Evolutionary conservation across 2,888 invertebrate species (phyloP).

Genomic region (Drosophila helvetica): DNA sequence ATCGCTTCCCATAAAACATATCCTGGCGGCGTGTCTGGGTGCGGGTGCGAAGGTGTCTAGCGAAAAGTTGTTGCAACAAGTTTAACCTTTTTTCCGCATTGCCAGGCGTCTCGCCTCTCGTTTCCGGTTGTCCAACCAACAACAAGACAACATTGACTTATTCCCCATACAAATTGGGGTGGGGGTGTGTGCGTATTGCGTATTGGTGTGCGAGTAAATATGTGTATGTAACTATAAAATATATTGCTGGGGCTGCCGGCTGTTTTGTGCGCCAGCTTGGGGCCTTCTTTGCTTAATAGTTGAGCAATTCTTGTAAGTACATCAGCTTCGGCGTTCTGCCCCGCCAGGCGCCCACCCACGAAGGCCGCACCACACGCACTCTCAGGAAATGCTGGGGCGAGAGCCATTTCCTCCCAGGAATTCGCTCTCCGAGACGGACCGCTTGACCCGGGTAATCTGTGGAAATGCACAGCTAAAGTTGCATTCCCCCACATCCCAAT

Average conservation of each 20-base stretch:
- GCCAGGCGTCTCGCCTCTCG: constrained; percentile 11
- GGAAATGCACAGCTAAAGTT: constrained; percentile 21
- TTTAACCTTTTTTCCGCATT: constrained; percentile 57
- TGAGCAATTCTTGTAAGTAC: constrained; percentile 55
- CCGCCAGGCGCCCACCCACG: neutral
- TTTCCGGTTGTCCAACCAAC: constrained; percentile 42
- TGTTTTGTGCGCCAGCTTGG: neutral
- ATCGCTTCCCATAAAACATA: constrained; percentile 68
- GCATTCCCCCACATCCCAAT: constrained; percentile 28
- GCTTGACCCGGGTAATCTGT: neutral
- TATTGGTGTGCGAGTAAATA: neutral
- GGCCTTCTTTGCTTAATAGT: constrained; percentile 53
- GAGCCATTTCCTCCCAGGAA: neutral
- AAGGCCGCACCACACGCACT: neutral
- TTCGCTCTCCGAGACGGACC: no score
- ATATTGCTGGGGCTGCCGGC: neutral
- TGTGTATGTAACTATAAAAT: neutral
- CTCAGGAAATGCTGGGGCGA: neutral
- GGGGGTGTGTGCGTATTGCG: constrained; percentile 3
- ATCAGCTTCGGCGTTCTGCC: constrained; percentile 29
- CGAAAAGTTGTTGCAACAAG: constrained; percentile 72
- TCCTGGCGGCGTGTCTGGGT: constrained; percentile 9
- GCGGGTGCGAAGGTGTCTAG: constrained; percentile 2
- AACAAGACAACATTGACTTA: constrained; percentile 39
- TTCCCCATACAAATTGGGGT: constrained; percentile 22